These are phyloP conservation scores for Nycticryphes semicollaris DNA, from an alignment of 2,113 vertebrate species.

Conservation along the genomic window DNA sequence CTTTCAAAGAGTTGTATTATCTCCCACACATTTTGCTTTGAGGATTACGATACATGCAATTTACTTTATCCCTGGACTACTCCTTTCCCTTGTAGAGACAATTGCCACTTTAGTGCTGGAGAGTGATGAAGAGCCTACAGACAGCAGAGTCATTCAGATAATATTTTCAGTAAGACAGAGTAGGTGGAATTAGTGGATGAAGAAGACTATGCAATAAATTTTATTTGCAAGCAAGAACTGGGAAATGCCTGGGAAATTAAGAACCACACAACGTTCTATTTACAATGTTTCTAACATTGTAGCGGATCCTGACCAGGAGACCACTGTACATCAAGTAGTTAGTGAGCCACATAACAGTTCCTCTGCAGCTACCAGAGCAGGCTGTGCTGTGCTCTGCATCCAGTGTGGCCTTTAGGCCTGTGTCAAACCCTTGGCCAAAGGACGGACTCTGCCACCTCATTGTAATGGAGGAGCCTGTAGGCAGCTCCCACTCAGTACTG, in stretches of 20 bases:
- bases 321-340: neutral
- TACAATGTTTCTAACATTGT: neutral
- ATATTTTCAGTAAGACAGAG: slow-evolving; percentile 19
- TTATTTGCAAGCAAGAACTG: neutral
- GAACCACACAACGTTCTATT: neutral
- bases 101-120: neutral
- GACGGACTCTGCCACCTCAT: neutral
- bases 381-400: neutral
- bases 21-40: slow-evolving; percentile 26
- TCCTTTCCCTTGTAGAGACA: neutral
- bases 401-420: neutral
- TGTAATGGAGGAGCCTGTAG: neutral
- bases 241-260: neutral
- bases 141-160: neutral
- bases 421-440: neutral
- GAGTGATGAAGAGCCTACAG: slow-evolving; percentile 11
- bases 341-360: neutral
- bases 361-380: neutral
- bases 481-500: neutral
- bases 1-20: neutral
- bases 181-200: slow-evolving; percentile 14
- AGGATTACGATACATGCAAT: slow-evolving; percentile 11
- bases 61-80: neutral
- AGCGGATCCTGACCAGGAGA: neutral
- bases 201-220: neutral